Base-by-base conservation (phyloP, 2,888 invertebrate species). In the Macaria notata region DNA sequence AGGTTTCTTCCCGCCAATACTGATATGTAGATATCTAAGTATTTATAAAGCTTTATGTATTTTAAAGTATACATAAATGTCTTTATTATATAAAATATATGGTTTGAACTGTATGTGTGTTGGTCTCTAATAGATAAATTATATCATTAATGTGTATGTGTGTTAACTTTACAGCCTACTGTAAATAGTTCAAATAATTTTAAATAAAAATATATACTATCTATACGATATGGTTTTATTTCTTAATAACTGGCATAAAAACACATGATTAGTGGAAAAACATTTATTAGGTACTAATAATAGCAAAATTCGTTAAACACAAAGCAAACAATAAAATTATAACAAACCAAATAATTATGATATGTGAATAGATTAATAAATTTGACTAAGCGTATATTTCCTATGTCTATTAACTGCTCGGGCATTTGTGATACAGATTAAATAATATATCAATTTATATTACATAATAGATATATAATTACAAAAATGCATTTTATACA, bases 271-370 rank as follows among this genome's bases (percentile, higher is more conserved):
- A 61, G 50, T 69, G 76, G 75, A 78, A 78, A 85, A 87, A 86
- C 86, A 86, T 90, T 88, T 89, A 88, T 86, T 90, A 78, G 75
- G 76, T 73, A 72, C 68, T 49, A 49, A 71, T 77, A 80, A 82
- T 79, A 86, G 84, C 83, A 86, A 86, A 83, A 83, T 83, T 76
- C 81, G 79, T 77, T 80, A 81, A 88, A 88, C 86, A 88, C 85
- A 83, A 88, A 88, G 88, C 88, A 87, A 87, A 84, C 84, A 81
- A 84, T 81, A 85, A 77, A 78, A 86, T 86, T 81, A 65, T 51
- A 58, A 82, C 83, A 85, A 89, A 88, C 86, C 87, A 85, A 83
- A 84, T 50, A 50, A 74, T 76, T 73, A 81, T 86, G 88, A 88
- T 88, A 88, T 88, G 86, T 88, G 86, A 41, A 41, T 8, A 41